Conservation (phyloP, 2,113 vertebrate genomes). For the Carlito syrichta region DNA sequence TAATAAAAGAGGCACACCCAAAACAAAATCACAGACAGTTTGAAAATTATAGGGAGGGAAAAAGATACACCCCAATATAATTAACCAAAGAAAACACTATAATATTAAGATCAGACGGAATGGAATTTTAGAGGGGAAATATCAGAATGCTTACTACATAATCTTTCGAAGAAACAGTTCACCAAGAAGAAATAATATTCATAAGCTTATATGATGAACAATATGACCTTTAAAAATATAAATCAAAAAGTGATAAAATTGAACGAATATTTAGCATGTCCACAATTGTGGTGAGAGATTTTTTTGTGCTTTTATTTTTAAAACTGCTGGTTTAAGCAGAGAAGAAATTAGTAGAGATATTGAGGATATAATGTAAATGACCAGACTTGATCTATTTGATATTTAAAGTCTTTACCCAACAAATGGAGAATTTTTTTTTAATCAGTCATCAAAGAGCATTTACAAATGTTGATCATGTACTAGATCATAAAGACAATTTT, state of each 20-base stretch:
- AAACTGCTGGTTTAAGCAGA: not conserved
- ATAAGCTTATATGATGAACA: not conserved
- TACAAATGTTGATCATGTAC: not conserved
- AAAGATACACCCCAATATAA: not conserved
- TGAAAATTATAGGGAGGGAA: not conserved
- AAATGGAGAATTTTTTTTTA: not conserved
- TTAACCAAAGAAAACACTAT: not conserved
- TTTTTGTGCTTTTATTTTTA: not conserved
- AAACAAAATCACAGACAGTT: not conserved
- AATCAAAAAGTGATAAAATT: not conserved
- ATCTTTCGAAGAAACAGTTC: not conserved
- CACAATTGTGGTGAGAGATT: not conserved
- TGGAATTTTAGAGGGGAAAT: not conserved
- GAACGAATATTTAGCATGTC: not conserved
- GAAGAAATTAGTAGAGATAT: not conserved
- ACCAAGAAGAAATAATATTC: not conserved
- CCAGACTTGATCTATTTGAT: not conserved
- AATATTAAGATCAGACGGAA: not conserved
- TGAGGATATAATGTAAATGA: not conserved
- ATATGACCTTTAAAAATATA: not conserved
- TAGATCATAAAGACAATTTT: not conserved
- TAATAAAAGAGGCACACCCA: not conserved
- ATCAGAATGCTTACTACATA: not conserved
- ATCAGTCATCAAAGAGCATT: not conserved
- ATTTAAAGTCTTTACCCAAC: not conserved